Percentiles rank a stretch among this genome's conserved stretches.
These are phyloP conservation scores for Python bivittatus DNA, from an alignment of 2,113 vertebrate species.

Conservation along the genomic window DNA sequence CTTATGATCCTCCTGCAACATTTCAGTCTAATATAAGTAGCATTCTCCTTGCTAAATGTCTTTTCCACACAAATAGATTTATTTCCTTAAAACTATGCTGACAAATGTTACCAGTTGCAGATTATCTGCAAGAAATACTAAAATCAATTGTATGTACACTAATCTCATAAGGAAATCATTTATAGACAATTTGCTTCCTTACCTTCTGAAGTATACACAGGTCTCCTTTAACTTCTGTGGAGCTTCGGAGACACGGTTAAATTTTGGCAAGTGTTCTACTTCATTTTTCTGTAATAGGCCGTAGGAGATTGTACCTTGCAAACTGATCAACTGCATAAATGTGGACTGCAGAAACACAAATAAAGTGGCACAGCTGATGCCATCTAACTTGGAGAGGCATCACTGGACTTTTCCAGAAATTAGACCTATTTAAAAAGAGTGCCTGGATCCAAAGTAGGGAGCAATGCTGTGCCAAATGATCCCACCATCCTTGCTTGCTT, in stretches of 20 bases:
- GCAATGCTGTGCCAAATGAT: not conserved
- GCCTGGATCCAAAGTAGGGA: not conserved
- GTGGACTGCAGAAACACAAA: not conserved
- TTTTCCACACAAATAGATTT: not conserved
- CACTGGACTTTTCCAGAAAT: not conserved
- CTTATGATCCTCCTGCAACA: not conserved
- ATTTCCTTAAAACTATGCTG: not conserved
- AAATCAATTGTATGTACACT: not conserved
- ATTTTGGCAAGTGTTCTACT: too few species aligned
- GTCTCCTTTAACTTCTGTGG: not conserved
- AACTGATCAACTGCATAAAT: not conserved
- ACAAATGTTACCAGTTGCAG: not conserved
- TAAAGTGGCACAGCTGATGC: not conserved
- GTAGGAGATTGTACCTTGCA: not conserved
- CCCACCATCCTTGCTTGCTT: not conserved
- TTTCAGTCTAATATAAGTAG: not conserved
- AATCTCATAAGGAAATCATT: not conserved
- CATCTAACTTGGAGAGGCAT: not conserved
- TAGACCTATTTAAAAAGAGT: not conserved
- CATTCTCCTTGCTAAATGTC: not conserved
- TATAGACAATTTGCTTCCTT: not conserved
- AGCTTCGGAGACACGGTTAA: too few species aligned
- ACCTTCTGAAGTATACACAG: not conserved
- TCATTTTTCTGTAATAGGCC: too few species aligned
- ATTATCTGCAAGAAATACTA: not conserved